phyloP scores from a whole-genome alignment of 2,113 vertebrate species.

The Danionella cerebrum region DNA sequence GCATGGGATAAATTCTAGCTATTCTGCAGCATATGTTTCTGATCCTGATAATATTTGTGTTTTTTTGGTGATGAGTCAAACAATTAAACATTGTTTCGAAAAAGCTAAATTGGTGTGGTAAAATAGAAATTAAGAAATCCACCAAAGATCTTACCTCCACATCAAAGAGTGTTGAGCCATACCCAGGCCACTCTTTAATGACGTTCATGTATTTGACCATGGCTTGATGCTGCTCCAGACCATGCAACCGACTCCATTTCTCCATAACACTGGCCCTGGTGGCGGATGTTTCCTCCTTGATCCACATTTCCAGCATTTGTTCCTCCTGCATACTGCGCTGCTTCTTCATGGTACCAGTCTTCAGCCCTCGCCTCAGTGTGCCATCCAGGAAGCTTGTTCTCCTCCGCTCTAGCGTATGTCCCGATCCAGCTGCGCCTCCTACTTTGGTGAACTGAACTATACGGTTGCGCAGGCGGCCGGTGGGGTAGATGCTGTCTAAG shows the following conservation, averaged over 20 bases:
- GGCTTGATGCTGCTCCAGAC: constrained; percentile 82
- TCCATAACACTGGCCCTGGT: constrained; percentile 78
- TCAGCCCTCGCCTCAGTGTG: constrained; percentile 79
- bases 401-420: constrained; percentile 68
- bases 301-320: constrained; percentile 92
- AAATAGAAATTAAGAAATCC: too few species aligned
- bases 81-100: too few species aligned
- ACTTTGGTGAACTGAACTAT: constrained; percentile 80
- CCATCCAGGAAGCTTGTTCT: constrained; percentile 88
- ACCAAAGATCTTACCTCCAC: constrained; percentile 72
- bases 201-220: constrained; percentile 89
- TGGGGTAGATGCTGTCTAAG: constrained; percentile 77
- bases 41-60: too few species aligned
- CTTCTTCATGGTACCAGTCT: constrained; percentile 82
- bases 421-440: constrained; percentile 50
- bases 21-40: too few species aligned
- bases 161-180: constrained; percentile 85
- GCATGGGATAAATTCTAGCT: too few species aligned
- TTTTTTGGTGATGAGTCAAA: too few species aligned
- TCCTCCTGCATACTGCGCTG: constrained; percentile 81
- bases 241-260: constrained; percentile 82
- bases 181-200: constrained; percentile 85
- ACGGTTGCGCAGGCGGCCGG: constrained; percentile 73
- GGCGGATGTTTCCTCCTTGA: constrained; percentile 85
- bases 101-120: not conserved